Evolutionary conservation across 2,888 invertebrate genomes (phyloP).

Genomic region (Eucera pruinosa): DNA sequence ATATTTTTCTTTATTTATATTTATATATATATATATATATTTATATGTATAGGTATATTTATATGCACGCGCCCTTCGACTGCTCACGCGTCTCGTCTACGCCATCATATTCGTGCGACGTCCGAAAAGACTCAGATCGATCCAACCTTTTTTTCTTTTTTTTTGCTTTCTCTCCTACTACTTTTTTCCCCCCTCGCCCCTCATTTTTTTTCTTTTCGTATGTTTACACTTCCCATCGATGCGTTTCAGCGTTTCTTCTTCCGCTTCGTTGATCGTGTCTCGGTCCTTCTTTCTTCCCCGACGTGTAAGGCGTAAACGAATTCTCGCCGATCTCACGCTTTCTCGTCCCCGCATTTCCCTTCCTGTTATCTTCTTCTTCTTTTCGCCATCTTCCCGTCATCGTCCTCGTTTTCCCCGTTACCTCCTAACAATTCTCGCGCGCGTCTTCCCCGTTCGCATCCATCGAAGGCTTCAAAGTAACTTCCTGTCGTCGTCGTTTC

Average conservation of each 20-base stretch:
- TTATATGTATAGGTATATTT: conserved; percentile 45
- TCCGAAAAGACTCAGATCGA: conserved; percentile 44
- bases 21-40: conserved; percentile 48
- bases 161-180: not conserved
- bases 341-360: conserved; percentile 11
- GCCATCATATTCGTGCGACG: conserved; percentile 37
- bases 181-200: not conserved
- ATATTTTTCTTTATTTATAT: conserved; percentile 35
- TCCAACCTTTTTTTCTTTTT: conserved; percentile 16
- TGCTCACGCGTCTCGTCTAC: conserved; percentile 52
- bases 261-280: conserved; percentile 23
- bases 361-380: conserved; percentile 8
- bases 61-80: conserved; percentile 64
- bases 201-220: not conserved
- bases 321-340: conserved; percentile 11
- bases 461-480: not conserved
- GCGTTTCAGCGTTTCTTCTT: no score
- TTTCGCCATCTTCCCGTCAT: conserved; percentile 66
- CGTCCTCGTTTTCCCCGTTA: conserved; percentile 29
- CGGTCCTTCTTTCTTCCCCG: conserved; percentile 10
- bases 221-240: no score
- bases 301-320: conserved; percentile 51
- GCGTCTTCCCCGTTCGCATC: not conserved
- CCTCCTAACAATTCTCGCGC: not conserved
- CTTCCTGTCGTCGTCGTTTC: conserved; percentile 12